phyloP scores from a whole-genome alignment of 2,797 vertebrate genomes.

The Sparidentex hasta region DNA sequence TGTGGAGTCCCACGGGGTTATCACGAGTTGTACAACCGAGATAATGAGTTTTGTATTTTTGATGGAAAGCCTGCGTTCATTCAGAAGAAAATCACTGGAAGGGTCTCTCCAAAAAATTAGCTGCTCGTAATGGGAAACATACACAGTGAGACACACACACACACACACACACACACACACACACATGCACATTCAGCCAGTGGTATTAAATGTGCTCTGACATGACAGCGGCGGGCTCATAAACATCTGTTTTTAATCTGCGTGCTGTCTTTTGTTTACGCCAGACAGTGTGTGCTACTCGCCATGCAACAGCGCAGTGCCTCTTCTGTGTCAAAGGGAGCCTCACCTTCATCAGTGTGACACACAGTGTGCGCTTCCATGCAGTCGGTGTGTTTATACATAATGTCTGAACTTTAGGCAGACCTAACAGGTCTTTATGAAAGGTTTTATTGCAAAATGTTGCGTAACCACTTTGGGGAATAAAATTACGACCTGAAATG shows the following conservation, averaged over 20 bases:
- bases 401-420: conserved; percentile 4
- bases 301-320: conserved; percentile 43
- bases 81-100: conserved; percentile 64
- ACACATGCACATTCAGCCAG: conserved; percentile 13
- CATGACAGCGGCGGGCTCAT: conserved; percentile 68
- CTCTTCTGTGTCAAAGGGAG: conserved; percentile 49
- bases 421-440: conserved; percentile 13
- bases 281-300: conserved; percentile 61
- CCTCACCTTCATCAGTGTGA: conserved; percentile 29
- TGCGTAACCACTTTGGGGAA: neutral
- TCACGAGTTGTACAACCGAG: conserved; percentile 38
- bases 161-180: conserved; percentile 33
- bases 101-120: conserved; percentile 73
- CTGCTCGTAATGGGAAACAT: conserved; percentile 76
- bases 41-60: conserved; percentile 51
- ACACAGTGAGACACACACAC: conserved; percentile 25
- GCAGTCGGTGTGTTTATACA: conserved; percentile 18
- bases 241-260: conserved; percentile 84
- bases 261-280: conserved; percentile 74
- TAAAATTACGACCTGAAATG: conserved; percentile 14
- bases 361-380: conserved; percentile 9
- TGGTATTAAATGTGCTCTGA: conserved; percentile 71
- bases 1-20: conserved; percentile 44
- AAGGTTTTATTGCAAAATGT: conserved; percentile 32
- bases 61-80: conserved; percentile 23